phyloP scores from a whole-genome alignment of 2,797 vertebrate species.

The Ctenopoma multispine region DNA sequence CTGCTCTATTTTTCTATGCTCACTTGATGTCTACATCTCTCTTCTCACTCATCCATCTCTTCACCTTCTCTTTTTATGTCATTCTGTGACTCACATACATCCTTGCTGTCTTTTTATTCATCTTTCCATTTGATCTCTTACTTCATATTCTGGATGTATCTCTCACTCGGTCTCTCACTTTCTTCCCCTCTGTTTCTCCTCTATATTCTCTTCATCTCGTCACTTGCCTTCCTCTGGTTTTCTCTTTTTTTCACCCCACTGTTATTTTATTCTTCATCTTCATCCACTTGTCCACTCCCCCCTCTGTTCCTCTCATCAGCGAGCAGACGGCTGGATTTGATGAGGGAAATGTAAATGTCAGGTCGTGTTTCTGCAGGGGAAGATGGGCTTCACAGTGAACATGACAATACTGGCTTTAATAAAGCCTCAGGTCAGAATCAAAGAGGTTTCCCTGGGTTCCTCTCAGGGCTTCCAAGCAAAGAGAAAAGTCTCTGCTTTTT shows the following conservation, averaged over 20 bases:
- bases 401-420: constrained; percentile 53
- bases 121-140: constrained; percentile 61
- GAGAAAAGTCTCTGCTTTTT: background rate
- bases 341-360: constrained; percentile 70
- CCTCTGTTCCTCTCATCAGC: constrained; percentile 44
- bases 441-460: constrained; percentile 37
- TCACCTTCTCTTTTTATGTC: constrained; percentile 18
- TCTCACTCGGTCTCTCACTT: constrained; percentile 15
- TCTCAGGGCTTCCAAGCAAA: constrained; percentile 12
- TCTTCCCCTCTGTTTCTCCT: background rate
- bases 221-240: background rate
- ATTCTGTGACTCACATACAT: constrained; percentile 26
- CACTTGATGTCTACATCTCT: constrained; percentile 1
- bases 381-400: constrained; percentile 50
- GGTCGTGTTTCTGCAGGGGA: constrained; percentile 44
- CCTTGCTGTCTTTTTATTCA: constrained; percentile 33
- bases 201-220: background rate
- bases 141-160: constrained; percentile 51
- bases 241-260: constrained; percentile 8
- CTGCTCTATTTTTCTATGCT: background rate
- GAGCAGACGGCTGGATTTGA: constrained; percentile 58
- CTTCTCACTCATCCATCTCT: background rate
- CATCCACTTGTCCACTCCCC: constrained; percentile 11
- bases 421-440: constrained; percentile 54
- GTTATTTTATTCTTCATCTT: constrained; percentile 21